A percentile compares a stretch with the other conserved stretches of the same genome.
These are phyloP conservation scores for Oreochromis spilurus DNA, from an alignment of 2,113 vertebrate species.

Conservation along the genomic window DNA sequence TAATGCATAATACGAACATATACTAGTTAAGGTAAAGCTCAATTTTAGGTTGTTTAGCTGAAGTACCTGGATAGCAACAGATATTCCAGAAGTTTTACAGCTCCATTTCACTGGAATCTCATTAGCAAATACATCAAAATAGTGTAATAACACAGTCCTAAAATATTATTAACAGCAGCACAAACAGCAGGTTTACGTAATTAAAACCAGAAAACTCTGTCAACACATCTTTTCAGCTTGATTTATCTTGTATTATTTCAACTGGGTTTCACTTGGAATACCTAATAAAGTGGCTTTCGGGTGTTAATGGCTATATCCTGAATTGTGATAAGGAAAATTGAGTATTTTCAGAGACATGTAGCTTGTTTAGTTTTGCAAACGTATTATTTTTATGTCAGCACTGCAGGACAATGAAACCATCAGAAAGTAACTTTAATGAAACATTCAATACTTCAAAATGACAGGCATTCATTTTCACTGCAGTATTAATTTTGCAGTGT, in stretches of 20 bases:
- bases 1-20: neutral
- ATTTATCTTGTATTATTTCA: neutral
- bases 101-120: neutral
- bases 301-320: neutral
- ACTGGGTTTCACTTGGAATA: neutral
- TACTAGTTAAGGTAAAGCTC: neutral
- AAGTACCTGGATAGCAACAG: neutral
- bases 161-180: neutral
- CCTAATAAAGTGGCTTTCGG: neutral
- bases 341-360: neutral
- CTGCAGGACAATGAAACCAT: neutral
- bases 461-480: neutral
- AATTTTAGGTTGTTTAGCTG: neutral
- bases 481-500: neutral
- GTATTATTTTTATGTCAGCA: rapidly evolving
- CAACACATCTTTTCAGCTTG: neutral
- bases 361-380: neutral
- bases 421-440: neutral
- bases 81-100: neutral
- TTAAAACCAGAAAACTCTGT: neutral
- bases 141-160: neutral
- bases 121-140: neutral
- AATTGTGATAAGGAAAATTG: neutral
- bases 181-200: neutral
- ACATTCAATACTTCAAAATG: neutral